Evolutionary conservation across 2,888 invertebrate species (phyloP).

Genomic region (Arctia plantaginis): DNA sequence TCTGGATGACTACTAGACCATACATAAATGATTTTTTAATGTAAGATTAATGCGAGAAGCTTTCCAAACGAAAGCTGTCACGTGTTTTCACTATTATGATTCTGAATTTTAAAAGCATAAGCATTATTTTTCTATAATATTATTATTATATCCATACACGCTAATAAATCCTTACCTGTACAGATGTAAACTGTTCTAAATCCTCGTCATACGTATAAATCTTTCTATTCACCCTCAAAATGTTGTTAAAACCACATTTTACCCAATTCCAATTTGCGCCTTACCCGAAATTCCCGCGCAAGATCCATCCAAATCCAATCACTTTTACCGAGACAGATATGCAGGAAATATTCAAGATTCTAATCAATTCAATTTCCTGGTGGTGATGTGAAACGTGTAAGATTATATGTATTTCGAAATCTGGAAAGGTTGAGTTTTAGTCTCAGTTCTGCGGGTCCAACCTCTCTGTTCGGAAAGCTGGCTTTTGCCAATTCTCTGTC

Average conservation of each 20-base stretch:
- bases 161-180: not conserved
- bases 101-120: no score
- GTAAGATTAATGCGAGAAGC: no score
- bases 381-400: conserved; percentile 34
- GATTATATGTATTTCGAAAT: conserved; percentile 29
- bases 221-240: conserved; percentile 6
- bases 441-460: not conserved
- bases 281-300: conserved; percentile 1
- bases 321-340: conserved; percentile 29
- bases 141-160: not conserved
- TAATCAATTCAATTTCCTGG: conserved; percentile 48
- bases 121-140: no score
- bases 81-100: no score
- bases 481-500: not conserved
- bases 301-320: conserved; percentile 41
- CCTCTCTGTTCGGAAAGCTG: not conserved
- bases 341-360: conserved; percentile 41
- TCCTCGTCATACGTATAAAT: not conserved
- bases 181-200: not conserved
- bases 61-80: no score
- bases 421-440: conserved; percentile 1
- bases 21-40: no score
- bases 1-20: no score
- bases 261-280: conserved; percentile 13
- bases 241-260: conserved; percentile 13